phyloP scores from a whole-genome alignment of 1,140 invertebrate genomes.

The Drepana arcuata region DNA sequence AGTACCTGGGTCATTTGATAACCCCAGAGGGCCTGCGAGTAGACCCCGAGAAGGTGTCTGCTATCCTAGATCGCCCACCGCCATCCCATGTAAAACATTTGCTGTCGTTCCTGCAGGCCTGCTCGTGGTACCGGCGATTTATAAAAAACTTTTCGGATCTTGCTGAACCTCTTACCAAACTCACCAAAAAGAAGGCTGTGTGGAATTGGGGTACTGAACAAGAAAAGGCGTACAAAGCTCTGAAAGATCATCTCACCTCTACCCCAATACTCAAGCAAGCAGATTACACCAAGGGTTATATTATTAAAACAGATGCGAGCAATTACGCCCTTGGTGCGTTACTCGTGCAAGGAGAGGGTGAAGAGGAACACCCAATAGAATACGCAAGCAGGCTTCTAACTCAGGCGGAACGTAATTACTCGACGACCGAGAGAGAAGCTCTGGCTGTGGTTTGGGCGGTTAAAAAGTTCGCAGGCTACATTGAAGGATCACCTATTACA shows the following conservation, averaged over 20 bases:
- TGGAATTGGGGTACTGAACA: conserved; percentile 18
- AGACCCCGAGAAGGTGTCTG: conserved; percentile 4
- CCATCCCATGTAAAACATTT: conserved; percentile 18
- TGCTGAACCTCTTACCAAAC: conserved; percentile 11
- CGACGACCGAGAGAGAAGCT: conserved; percentile 1
- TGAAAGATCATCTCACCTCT: conserved; percentile 7
- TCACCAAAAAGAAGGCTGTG: conserved; percentile 10
- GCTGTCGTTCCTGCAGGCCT: conserved; percentile 15
- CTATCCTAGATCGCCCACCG: neutral
- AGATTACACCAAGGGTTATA: conserved; percentile 1
- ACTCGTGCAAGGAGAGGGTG: conserved; percentile 7
- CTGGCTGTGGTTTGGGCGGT: conserved; percentile 4
- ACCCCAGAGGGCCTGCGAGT: conserved; percentile 3
- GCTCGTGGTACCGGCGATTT: conserved; percentile 15
- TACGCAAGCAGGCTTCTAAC: conserved; percentile 2
- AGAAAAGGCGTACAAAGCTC: conserved; percentile 5
- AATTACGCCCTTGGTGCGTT: conserved; percentile 7
- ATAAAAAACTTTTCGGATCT: conserved; percentile 16
- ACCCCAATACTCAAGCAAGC: conserved; percentile 11
- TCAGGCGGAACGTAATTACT: conserved; percentile 5
- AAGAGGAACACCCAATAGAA: conserved; percentile 2
- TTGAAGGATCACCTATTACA: neutral
- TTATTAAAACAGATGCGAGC: conserved; percentile 8
- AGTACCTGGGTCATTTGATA: conserved; percentile 13
- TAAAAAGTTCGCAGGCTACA: conserved; percentile 2